Percentiles rank a stretch among this genome's conserved stretches.
These are phyloP conservation scores for Spatulosminthurus flaviceps DNA, from an alignment of 2,888 invertebrate genomes.

Conservation along the genomic window DNA sequence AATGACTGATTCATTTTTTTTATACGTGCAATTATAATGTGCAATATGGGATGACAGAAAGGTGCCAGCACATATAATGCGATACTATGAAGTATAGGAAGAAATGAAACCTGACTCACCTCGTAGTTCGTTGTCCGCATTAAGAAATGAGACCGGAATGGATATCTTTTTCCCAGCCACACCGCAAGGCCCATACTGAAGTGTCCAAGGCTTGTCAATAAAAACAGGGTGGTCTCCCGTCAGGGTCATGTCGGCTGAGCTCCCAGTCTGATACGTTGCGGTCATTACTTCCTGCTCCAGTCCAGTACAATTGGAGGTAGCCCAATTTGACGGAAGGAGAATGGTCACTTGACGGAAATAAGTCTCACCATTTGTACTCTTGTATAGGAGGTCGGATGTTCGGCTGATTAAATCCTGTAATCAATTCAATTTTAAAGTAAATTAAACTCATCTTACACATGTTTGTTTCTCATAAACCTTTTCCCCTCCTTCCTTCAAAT, in stretches of 20 bases:
- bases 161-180: conserved; percentile 62
- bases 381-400: conserved; percentile 62
- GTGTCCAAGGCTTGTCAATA: conserved; percentile 62
- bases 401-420: conserved; percentile 61
- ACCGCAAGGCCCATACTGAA: conserved; percentile 64
- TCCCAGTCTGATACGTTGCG: conserved; percentile 60
- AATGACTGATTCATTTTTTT: background rate
- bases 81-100: no score
- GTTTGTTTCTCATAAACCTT: no score
- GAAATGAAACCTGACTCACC: conserved; percentile 47
- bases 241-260: conserved; percentile 59
- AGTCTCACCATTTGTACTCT: conserved; percentile 59
- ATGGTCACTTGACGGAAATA: conserved; percentile 63
- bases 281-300: conserved; percentile 57
- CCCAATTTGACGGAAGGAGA: conserved; percentile 62
- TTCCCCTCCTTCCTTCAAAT: no score
- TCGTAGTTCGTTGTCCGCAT: conserved; percentile 51
- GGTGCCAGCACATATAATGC: background rate
- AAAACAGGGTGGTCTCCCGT: conserved; percentile 63
- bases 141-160: conserved; percentile 60
- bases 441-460: background rate
- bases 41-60: conserved; percentile 13
- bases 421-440: conserved; percentile 12
- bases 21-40: background rate
- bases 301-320: conserved; percentile 61